phyloP scores from a whole-genome alignment of 92 coral and sea anemone species.

The Nematostella vectensis region DNA sequence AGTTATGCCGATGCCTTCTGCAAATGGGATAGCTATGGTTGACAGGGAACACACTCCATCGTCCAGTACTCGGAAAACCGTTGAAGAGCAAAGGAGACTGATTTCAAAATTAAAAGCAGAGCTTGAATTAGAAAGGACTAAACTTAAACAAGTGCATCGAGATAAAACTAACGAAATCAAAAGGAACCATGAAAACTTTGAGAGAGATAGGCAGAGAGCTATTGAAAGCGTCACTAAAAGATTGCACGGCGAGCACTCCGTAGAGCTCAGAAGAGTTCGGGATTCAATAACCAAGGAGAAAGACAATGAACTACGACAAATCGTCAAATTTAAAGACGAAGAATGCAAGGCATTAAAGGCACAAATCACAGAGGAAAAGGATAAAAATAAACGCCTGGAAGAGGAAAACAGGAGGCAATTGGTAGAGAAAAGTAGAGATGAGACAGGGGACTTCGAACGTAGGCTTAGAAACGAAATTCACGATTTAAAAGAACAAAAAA shows the following conservation, averaged over 20 bases:
- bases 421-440: slow-evolving; percentile 53
- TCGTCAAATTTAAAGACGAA: slow-evolving; percentile 85
- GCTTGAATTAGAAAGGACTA: slow-evolving; percentile 74
- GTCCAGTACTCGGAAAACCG: slow-evolving; percentile 63
- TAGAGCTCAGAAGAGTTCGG: slow-evolving; percentile 58
- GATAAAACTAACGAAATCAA: slow-evolving; percentile 82
- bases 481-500: slow-evolving; percentile 70
- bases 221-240: slow-evolving; percentile 70
- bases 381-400: slow-evolving; percentile 65
- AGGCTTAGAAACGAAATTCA: slow-evolving; percentile 62
- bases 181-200: slow-evolving; percentile 78
- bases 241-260: slow-evolving; percentile 69
- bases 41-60: slow-evolving; percentile 61
- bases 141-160: slow-evolving; percentile 85
- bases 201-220: slow-evolving; percentile 83
- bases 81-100: slow-evolving; percentile 79
- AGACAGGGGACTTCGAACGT: slow-evolving; percentile 50
- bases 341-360: slow-evolving; percentile 80
- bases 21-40: slow-evolving; percentile 62
- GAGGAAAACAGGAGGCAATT: slow-evolving; percentile 65
- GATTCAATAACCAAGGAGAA: slow-evolving; percentile 70
- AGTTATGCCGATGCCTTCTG: slow-evolving; percentile 67
- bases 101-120: slow-evolving; percentile 76
- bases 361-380: slow-evolving; percentile 76
- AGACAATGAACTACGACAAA: slow-evolving; percentile 81